Evolutionary conservation across 1,140 invertebrate genomes (phyloP), one percentile per base, ranked within the genome.

Genomic region (Tetramorium parvispinum): DNA sequence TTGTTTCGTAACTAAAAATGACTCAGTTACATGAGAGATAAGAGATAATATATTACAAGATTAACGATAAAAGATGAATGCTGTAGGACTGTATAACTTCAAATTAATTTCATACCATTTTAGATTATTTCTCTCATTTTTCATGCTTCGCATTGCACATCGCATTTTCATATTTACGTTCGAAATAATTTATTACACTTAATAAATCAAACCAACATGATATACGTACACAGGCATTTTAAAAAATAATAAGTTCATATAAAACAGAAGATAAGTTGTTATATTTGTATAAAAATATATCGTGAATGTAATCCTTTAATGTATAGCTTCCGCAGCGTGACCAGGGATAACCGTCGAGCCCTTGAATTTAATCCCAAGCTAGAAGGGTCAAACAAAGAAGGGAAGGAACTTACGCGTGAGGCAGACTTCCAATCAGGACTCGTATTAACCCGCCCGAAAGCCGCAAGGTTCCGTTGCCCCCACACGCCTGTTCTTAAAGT

Each of bases 391-490:
- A 91, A 81, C 86, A 91, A 21, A 51, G 86, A 75, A 40, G 59
- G 86, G 85, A 65, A 86, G 86, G 55, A 71, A 71, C 53, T 61
- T 85, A 85, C 40, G 79, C 55, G 85, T 85, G 75, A 81, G 87
- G 81, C 87, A 88, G 87, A 87, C 86, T 89, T 88, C 86, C 90
- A 89, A 93, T 91, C 87, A 87, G 87, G 86, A 86, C 79, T 86
- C 86, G 89, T 86, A 85, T 89, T 92, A 91, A 89, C 92, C 87
- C 91, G 86, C 73, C 75, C 70, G 85, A 86, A 89, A 91, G 88
- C 89, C 83, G 75, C 51, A 86, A 89, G 89, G 90, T 93, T 92
- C 92, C 91, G 90, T 91, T 89, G 77, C 66, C 75, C 32, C 76
- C 61, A 68, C 61, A 61, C 70, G 87, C 68, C 73, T 51, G 68